Percentiles rank a stretch among this genome's conserved stretches.
These are phyloP conservation scores for Enteromius treurensis DNA, from an alignment of 2,797 vertebrate species.

Conservation along the genomic window DNA sequence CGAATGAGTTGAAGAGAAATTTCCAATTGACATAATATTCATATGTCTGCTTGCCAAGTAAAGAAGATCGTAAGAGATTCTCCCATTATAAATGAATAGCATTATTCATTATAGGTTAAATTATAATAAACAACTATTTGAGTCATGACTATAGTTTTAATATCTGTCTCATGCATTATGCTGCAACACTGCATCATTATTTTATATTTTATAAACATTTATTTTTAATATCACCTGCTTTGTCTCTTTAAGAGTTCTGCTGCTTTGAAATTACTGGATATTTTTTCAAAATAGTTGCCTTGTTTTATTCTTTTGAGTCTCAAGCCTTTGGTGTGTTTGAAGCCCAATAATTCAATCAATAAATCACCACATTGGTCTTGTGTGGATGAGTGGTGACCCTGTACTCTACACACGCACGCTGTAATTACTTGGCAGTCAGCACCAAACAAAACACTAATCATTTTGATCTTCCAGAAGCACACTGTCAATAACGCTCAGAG, in stretches of 20 bases:
- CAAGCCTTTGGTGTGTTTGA: background rate
- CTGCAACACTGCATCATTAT: background rate
- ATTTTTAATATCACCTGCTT: background rate
- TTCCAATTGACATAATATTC: slow-evolving; percentile 18
- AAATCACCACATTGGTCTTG: background rate
- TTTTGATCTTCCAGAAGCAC: slow-evolving; percentile 3
- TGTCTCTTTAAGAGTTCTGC: background rate
- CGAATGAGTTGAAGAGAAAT: background rate
- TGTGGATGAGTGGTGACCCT: background rate
- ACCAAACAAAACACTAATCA: background rate
- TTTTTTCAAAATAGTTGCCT: background rate
- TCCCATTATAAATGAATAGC: background rate
- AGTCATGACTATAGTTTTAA: background rate
- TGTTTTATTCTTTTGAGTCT: background rate
- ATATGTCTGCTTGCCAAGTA: slow-evolving; percentile 5
- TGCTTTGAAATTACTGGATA: background rate
- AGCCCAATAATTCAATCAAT: background rate
- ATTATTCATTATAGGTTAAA: background rate
- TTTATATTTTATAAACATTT: background rate
- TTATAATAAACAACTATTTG: background rate
- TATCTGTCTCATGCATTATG: background rate
- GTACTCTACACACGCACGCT: background rate
- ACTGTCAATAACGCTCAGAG: background rate
- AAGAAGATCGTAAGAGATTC: background rate
- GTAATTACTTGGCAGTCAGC: background rate